Percentiles rank a stretch among this genome's conserved stretches.
phyloP scores from a whole-genome alignment of 2,113 vertebrate species.

The Pseudopipra pipra region DNA sequence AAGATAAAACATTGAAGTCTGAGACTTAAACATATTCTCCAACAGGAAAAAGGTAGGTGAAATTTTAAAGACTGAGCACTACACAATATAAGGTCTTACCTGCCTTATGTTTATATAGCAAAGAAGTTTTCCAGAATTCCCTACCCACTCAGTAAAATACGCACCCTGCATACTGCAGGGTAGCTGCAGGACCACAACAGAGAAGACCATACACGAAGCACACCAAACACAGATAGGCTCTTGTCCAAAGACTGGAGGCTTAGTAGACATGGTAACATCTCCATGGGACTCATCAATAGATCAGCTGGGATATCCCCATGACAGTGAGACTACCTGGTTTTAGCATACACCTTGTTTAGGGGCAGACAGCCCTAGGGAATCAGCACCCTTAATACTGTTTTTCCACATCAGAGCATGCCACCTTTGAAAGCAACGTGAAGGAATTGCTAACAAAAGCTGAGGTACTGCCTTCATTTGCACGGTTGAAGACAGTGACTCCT shows the following conservation, averaged over 20 bases:
- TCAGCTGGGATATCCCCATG: not conserved
- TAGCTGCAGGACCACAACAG: not conserved
- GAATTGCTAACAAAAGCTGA: not conserved
- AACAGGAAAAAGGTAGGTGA: not conserved
- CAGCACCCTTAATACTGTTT: not conserved
- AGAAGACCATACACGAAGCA: not conserved
- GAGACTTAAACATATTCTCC: not conserved
- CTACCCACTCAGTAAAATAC: not conserved
- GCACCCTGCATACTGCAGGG: not conserved
- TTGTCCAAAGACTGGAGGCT: not conserved
- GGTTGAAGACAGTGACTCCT: not conserved
- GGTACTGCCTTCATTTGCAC: not conserved
- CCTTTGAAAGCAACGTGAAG: not conserved
- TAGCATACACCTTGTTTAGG: not conserved
- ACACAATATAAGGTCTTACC: not conserved
- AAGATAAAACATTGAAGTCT: not conserved
- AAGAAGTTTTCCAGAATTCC: not conserved
- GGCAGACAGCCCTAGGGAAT: not conserved
- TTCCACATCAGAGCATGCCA: not conserved
- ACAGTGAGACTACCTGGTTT: not conserved
- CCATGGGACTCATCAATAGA: rapidly evolving
- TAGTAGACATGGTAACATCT: not conserved
- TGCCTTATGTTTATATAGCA: not conserved
- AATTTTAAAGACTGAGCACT: not conserved
- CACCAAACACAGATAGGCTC: not conserved